Conservation (phyloP, 30 jellyfish, hydroid and myxozoan genomes). For the Turritopsis dohrnii region DNA sequence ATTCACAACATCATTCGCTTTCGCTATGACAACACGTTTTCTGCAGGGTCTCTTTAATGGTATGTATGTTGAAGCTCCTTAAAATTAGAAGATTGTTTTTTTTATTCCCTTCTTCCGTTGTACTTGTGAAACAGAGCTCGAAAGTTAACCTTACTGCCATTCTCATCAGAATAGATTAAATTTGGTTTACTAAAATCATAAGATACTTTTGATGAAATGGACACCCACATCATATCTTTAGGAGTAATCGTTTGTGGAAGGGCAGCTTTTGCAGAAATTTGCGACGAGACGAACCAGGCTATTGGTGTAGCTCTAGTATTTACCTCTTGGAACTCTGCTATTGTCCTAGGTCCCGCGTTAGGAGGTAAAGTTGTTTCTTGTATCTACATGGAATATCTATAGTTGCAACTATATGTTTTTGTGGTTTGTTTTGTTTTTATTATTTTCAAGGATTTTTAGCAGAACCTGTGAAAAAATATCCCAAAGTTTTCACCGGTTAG, state of each 20-base stretch:
- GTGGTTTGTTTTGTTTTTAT: neutral
- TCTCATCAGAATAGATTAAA: too few relatives aligned
- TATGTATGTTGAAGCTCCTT: too few relatives aligned
- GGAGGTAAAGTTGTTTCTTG: constrained; percentile 54
- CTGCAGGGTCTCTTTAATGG: constrained; percentile 94
- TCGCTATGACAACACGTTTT: constrained; percentile 66
- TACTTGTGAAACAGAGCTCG: too few relatives aligned
- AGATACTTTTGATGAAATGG: too few relatives aligned
- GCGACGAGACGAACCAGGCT: constrained; percentile 94
- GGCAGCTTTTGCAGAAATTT: constrained; percentile 92
- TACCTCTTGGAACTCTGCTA: constrained; percentile 97
- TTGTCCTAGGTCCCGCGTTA: constrained; percentile 91
- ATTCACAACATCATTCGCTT: constrained; percentile 62
- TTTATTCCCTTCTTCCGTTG: too few relatives aligned
- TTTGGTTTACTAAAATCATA: too few relatives aligned
- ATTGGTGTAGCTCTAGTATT: constrained; percentile 87
- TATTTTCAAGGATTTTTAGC: constrained; percentile 67
- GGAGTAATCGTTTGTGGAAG: constrained; percentile 96
- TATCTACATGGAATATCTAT: neutral
- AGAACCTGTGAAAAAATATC: constrained; percentile 55
- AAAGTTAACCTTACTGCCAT: too few relatives aligned
- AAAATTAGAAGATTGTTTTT: too few relatives aligned
- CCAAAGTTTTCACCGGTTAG: constrained; percentile 58
- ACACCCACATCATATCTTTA: neutral
- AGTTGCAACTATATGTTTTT: neutral